These are phyloP conservation scores for Euplagia quadripunctaria DNA, from an alignment of 2,888 invertebrate species.

Conservation along the genomic window DNA sequence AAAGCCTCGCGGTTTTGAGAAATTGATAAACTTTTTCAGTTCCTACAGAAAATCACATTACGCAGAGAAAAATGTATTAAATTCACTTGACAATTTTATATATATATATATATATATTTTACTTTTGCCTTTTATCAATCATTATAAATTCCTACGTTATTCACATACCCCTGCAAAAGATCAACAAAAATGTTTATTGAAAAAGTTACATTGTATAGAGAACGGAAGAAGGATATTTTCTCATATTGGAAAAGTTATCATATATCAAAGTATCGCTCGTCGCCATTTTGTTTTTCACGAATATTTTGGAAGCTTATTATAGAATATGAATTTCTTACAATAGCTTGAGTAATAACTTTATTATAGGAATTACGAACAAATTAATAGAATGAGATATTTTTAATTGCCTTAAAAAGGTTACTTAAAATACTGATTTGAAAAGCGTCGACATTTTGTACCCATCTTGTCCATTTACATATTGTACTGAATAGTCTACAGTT, in stretches of 20 bases:
- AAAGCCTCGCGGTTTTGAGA: slow-evolving; percentile 18
- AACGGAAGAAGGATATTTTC: slow-evolving; percentile 29
- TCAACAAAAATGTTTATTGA: slow-evolving; percentile 41
- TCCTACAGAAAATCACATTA: slow-evolving; percentile 31
- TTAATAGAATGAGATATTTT: not conserved
- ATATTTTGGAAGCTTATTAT: slow-evolving; percentile 1
- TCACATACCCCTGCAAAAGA: slow-evolving; percentile 22
- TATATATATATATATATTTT: not conserved
- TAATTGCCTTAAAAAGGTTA: not conserved
- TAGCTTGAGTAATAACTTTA: not conserved
- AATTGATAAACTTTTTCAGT: slow-evolving; percentile 43
- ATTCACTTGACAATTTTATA: slow-evolving; percentile 17
- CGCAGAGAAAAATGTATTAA: slow-evolving; percentile 21
- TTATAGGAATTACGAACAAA: not conserved
- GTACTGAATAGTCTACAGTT: not conserved
- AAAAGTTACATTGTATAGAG: slow-evolving; percentile 42
- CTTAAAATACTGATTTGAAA: not conserved
- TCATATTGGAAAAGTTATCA: slow-evolving; percentile 48
- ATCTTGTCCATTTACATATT: too few species aligned
- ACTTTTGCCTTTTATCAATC: slow-evolving; percentile 22
- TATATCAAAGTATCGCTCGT: slow-evolving; percentile 36
- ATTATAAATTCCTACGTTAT: slow-evolving; percentile 15
- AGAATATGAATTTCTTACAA: not conserved
- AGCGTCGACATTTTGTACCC: not conserved
- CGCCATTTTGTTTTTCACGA: slow-evolving; percentile 7